Evolutionary conservation across 2,113 vertebrate species (phyloP).

Genomic region (Centropristis striata): DNA sequence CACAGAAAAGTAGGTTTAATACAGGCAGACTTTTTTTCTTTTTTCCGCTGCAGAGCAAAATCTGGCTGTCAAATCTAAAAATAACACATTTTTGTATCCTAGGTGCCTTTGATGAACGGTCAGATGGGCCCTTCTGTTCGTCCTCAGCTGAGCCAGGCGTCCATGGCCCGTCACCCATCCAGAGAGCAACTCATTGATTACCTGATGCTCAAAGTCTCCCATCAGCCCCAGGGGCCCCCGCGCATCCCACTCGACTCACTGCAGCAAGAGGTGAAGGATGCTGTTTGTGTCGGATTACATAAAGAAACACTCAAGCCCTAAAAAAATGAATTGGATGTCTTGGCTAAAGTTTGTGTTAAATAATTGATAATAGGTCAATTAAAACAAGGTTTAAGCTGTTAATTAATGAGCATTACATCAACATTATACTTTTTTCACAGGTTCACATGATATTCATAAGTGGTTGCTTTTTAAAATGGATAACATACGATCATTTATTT

Average conservation of each 20-base stretch:
- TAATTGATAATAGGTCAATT: background rate
- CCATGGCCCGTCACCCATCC: constrained; percentile 94
- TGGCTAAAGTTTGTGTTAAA: background rate
- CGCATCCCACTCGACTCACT: constrained; percentile 87
- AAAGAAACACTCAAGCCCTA: background rate
- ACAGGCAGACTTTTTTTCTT: background rate
- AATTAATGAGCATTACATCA: too few species aligned
- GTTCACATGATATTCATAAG: too few species aligned
- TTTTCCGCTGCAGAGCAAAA: background rate
- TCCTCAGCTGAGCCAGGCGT: constrained; percentile 86
- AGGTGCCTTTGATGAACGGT: constrained; percentile 98
- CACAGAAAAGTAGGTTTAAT: constrained; percentile 89
- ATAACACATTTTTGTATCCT: background rate
- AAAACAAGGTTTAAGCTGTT: background rate
- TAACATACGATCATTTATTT: too few species aligned
- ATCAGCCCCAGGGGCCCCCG: constrained; percentile 86
- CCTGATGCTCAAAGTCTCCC: constrained; percentile 97
- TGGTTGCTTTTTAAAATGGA: too few species aligned
- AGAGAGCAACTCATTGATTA: constrained; percentile 98
- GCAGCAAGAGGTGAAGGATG: constrained; percentile 89
- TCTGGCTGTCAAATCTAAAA: background rate
- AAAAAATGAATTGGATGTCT: background rate
- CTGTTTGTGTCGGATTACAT: background rate
- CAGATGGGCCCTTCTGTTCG: constrained; percentile 91
- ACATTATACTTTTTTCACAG: too few species aligned